Evolutionary conservation across 2,797 vertebrate species (phyloP).

Genomic region (Manis pentadactyla): DNA sequence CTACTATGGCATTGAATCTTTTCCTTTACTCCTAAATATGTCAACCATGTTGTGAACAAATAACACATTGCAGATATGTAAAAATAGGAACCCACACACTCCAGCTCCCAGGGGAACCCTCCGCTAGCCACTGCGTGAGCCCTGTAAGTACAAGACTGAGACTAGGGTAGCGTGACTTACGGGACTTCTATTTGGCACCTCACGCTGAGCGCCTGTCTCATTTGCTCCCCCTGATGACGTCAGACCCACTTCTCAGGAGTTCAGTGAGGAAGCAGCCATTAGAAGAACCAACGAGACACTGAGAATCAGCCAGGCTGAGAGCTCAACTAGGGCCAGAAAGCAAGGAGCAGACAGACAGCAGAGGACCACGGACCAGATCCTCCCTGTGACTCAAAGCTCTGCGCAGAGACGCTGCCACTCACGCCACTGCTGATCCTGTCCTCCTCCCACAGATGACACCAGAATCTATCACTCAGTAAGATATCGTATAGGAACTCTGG

Average conservation of each 20-base stretch:
- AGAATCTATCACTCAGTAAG: not conserved
- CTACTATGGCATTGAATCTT: not conserved
- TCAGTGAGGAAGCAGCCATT: not conserved
- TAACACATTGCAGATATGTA: not conserved
- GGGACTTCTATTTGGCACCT: not conserved
- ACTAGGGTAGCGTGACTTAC: not conserved
- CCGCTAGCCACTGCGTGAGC: rapidly evolving
- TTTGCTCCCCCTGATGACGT: too few relatives aligned
- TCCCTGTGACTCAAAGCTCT: not conserved
- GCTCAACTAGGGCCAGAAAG: not conserved
- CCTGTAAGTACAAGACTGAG: not conserved
- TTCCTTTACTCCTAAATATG: not conserved
- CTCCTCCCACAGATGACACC: not conserved
- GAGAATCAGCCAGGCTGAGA: not conserved
- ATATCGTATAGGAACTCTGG: not conserved
- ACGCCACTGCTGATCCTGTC: not conserved
- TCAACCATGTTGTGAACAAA: not conserved
- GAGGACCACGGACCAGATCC: not conserved
- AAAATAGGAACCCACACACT: not conserved
- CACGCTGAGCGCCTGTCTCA: not conserved
- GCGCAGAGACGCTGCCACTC: too few relatives aligned
- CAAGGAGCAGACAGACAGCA: not conserved
- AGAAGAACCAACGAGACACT: not conserved
- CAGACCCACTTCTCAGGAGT: not conserved
- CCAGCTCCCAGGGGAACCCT: not conserved